phyloP scores from a whole-genome alignment of 37 sponge, comb jelly and placozoan genomes.

The Chondrilla cf. caribensis region DNA sequence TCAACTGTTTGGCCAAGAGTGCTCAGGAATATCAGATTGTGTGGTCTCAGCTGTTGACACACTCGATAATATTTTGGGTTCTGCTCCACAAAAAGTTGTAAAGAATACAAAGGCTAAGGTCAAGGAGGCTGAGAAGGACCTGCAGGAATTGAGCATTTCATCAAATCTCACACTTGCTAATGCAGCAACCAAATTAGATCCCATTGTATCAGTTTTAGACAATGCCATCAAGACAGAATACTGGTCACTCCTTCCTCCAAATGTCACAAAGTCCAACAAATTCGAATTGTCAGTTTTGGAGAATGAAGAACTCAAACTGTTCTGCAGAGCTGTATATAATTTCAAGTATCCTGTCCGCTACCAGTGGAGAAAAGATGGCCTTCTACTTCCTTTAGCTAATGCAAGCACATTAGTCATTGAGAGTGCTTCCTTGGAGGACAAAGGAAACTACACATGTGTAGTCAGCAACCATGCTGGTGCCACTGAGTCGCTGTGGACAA shows the following conservation, averaged over 20 bases:
- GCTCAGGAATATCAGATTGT: neutral
- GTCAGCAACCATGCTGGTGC: neutral
- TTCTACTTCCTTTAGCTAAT: neutral
- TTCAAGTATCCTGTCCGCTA: neutral
- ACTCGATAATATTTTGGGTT: neutral
- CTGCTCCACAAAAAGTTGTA: neutral
- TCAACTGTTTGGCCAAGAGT: neutral
- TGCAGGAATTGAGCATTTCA: neutral
- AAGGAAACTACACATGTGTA: neutral
- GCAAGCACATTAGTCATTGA: neutral
- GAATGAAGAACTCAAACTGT: neutral
- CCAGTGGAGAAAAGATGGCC: constrained; percentile 5
- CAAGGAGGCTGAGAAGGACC: neutral
- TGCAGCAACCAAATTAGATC: neutral
- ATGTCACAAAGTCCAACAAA: neutral
- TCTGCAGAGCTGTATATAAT: neutral
- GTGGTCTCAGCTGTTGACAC: neutral
- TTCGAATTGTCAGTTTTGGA: neutral
- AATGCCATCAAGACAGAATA: neutral
- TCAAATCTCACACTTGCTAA: neutral
- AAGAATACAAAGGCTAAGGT: no score
- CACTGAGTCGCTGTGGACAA: neutral
- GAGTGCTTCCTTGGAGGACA: neutral
- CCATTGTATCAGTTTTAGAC: neutral
- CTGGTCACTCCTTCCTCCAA: neutral